Evolutionary conservation across 1,140 invertebrate species (phyloP).

Genomic region (Dendroctonus valens): DNA sequence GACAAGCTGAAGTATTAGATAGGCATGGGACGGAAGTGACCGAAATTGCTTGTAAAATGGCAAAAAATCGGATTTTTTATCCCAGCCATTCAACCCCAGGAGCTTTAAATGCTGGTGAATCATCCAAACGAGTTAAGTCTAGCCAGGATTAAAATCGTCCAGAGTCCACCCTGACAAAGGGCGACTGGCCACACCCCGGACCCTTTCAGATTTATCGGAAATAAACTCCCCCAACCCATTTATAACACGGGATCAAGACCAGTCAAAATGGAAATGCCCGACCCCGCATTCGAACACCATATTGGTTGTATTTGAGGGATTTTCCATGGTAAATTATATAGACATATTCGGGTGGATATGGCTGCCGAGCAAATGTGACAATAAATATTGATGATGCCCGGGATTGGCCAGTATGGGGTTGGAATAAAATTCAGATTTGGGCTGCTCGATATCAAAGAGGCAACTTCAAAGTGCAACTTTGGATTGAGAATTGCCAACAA

Average conservation of each 20-base stretch:
- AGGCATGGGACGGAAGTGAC: not conserved
- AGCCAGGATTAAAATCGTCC: no score
- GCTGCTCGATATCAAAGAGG: not conserved
- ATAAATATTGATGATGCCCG: conserved; percentile 33
- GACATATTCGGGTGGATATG: conserved; percentile 35
- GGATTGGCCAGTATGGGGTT: conserved; percentile 28
- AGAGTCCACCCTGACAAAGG: no score
- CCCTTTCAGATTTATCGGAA: conserved; percentile 37
- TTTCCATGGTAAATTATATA: conserved; percentile 37
- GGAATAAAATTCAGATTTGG: conserved; percentile 20
- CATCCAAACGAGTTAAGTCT: not conserved
- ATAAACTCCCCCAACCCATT: conserved; percentile 36
- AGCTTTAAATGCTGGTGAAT: not conserved
- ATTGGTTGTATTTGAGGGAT: conserved; percentile 38
- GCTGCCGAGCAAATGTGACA: conserved; percentile 31
- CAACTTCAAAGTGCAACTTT: no score
- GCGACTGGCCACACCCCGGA: conserved; percentile 37
- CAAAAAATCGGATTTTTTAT: not conserved
- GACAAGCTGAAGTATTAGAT: not conserved
- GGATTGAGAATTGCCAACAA: no score
- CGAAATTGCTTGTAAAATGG: not conserved
- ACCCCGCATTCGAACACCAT: conserved; percentile 31
- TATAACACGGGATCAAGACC: conserved; percentile 34
- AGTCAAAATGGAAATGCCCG: conserved; percentile 36
- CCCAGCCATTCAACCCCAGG: not conserved